Base-by-base conservation (phyloP, 2,888 invertebrate species). In the Troides helena region DNA sequence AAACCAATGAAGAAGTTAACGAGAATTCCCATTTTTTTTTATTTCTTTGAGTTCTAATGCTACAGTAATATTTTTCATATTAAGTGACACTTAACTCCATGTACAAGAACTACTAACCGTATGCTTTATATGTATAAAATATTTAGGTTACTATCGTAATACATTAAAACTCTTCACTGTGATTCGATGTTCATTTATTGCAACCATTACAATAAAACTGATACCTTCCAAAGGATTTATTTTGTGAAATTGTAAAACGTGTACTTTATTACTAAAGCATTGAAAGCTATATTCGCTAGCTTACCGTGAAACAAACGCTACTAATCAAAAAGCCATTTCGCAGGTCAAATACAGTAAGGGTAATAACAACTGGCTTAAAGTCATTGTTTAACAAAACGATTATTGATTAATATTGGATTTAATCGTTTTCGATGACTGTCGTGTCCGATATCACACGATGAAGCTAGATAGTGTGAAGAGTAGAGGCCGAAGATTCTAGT, bases 171-270 rank as follows among this genome's bases (percentile, higher is more conserved):
- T 21, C 21, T 21, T 66, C 59, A 66, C 59, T 66, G 65, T 46
- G 46, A 46, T 66, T 66, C 59, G 65, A 59, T 66, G 65, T 59
- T 60, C 59, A 46, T 58, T 66, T 66, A 66, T 66, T 59, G 18
- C 23, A 21, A 30, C 46, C 30, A 59, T 53, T 53, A 59, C n/a
- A n/a, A 50, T 30, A 17, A 10, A 57, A 17, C 12, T 46, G 65
- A 46, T 65, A 66, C 50, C 10, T 12, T 17, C 23, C 21, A 60
- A 46, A 30, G 43, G 21, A 43, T 59, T 30, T 59, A 60, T 12
- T 25, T 10, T 1, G 57, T 43, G 10, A 58, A 58, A 59, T 65
- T 46, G 2, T 58, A 18, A 57, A 43, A 65, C 25, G 43, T 53
- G 14, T 18, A 57, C 65, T 23, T 58, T 58, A 65, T 18, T 18